Base-by-base conservation (phyloP, 2,113 vertebrate genomes). In the Takifugu bimaculatus region DNA sequence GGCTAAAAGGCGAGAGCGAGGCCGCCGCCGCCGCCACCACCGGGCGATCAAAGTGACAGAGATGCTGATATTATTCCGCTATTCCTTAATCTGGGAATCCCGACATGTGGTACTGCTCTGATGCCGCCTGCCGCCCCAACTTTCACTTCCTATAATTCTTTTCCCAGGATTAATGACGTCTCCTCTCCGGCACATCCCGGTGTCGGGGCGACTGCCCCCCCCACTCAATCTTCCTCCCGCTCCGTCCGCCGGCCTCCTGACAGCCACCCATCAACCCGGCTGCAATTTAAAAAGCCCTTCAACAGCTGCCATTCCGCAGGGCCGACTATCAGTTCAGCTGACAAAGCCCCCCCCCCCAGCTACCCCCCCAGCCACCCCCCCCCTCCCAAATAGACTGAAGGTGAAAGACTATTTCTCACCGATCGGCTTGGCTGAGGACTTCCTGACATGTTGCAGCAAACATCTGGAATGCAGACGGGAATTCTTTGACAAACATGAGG, bases 211-310 rank as follows among this genome's bases (percentile, higher is more conserved):
- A 70, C 61, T 72, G 78, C 69, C 67, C 57, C 44, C 43, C 53
- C 29, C 49, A n/a, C 39, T 53, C 55, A 50, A 29, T 56, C 54
- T 50, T 39, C 15, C 11, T 7, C 25, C 2, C n/a, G 29, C 75
- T 75, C 69, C 52, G 50, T 80, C 82, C 84, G 75, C 79, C 68
- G 78, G 77, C 78, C 77, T 75, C 76, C 79, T 87, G 88, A 88
- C 88, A 88, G 82, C 68, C 69, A 77, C 77, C 83, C 80, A 85
- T 88, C 86, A 89, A 75, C 78, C 68, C 44, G 68, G 70, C 77
- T 70, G 87, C 83, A 85, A 87, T 89, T 90, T 87, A 89, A 88
- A 87, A 84, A 81, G 73, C 77, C 83, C 86, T 85, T 87, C 85
- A 88, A 81, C 88, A 85, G 80, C 82, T 87, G 88, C 85, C 84